Conservation (phyloP, 2,113 vertebrate species). For the Benitochromis conjunctus region DNA sequence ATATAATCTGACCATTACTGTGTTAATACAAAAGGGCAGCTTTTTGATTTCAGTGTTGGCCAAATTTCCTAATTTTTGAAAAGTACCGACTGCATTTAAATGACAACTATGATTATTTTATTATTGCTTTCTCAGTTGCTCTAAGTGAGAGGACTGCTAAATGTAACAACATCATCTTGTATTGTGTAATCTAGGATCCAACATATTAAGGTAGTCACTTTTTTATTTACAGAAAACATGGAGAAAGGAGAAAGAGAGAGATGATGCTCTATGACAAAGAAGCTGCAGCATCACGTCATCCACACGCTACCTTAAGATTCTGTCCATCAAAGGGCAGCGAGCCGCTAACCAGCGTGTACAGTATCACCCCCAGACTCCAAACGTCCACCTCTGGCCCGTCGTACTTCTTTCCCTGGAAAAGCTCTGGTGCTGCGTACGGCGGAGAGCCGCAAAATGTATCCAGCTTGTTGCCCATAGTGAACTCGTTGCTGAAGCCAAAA, state of each 20-base stretch:
- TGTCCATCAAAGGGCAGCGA: slow-evolving; percentile 98
- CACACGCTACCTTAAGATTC: slow-evolving; percentile 87
- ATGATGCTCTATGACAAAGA: background rate
- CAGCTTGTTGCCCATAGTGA: slow-evolving; percentile 95
- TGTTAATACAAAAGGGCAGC: background rate
- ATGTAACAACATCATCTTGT: background rate
- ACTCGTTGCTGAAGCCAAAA: slow-evolving; percentile 98
- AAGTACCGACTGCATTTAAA: background rate
- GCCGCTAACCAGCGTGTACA: slow-evolving; percentile 96
- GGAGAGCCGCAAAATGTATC: slow-evolving; percentile 98
- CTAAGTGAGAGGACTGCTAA: background rate
- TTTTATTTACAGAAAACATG: background rate
- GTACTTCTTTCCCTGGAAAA: slow-evolving; percentile 99
- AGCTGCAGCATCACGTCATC: background rate
- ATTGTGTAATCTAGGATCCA: background rate
- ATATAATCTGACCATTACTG: background rate
- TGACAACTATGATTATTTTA: background rate
- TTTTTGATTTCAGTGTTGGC: background rate
- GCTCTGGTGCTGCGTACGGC: slow-evolving; percentile 95
- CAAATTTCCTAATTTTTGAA: background rate
- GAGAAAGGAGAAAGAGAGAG: background rate
- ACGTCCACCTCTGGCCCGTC: slow-evolving; percentile 97
- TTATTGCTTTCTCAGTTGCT: background rate
- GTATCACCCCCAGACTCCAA: slow-evolving; percentile 98
- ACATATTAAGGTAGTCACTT: background rate